Base-by-base conservation (phyloP, 2,797 vertebrate species). In the Myioborus miniatus region DNA sequence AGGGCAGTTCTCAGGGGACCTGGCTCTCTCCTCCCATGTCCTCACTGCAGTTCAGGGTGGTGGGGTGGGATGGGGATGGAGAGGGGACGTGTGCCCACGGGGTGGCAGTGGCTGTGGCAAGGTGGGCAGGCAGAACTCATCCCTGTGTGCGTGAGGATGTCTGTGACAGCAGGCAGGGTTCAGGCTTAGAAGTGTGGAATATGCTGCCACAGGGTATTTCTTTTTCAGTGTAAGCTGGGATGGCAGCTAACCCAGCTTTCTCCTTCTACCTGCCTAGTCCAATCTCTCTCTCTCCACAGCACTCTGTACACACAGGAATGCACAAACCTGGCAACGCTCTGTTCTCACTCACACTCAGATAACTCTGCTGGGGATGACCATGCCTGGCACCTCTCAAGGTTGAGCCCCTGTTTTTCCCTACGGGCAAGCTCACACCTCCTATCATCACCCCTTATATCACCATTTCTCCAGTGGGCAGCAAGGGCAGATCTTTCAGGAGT, bases 231-330 rank as follows among this genome's bases (percentile, higher is more conserved):
- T 94, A 94, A 96, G 39, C 77, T 5, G 5, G 56, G 59, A 46
- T 94, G 93, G 97, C 97, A 97, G 98, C 89, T 97, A 97, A 96
- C 96, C 95, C 95, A 97, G 94, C 95, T 96, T 93, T 89, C 89
- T 97, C 93, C 87, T 97, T 96, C 97, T 97, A 97, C 97, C 97
- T 98, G 97, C 97, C 97, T 93, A 60, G 60, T 92, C 30, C 5
- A 89, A 77, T 95, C 86, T 95, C 80, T 32, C 69, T 96, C 94
- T 86, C 78, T 15, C 19, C 32, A 23, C 2, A 0, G 74, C 90
- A 26, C 70, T 91, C 64, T 43, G 37, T 9, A 41, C 81, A 47
- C 0, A 20, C 47, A 53, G 67, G 72, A 77, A 50, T 0, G 2
- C 56, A 30, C 65, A 76, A 59, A 82, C 24, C 85, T 69, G 74